phyloP scores from a whole-genome alignment of 2,888 invertebrate species.

The Acleris cristana region DNA sequence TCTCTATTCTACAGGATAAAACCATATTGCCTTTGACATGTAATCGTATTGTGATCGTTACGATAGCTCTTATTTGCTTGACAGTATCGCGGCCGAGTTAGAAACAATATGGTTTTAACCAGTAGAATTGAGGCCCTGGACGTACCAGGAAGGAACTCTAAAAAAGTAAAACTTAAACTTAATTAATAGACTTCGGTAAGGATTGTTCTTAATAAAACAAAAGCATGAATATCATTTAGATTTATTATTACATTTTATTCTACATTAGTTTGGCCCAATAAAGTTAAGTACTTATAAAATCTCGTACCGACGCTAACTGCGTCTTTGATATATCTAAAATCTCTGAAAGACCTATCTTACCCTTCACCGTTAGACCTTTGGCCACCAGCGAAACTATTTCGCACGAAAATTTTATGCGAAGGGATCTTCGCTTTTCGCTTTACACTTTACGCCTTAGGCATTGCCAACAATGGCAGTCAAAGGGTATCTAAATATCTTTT shows the following conservation, averaged over 20 bases:
- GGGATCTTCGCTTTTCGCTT: neutral
- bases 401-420: neutral
- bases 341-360: constrained; percentile 45
- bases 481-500: constrained; percentile 40
- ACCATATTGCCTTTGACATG: too few relatives aligned
- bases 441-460: neutral
- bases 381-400: neutral
- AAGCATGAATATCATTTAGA: constrained; percentile 65
- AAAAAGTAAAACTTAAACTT: too few relatives aligned
- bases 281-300: constrained; percentile 52
- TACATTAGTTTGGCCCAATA: constrained; percentile 79
- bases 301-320: constrained; percentile 68
- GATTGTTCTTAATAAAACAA: constrained; percentile 41
- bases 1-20: too few relatives aligned
- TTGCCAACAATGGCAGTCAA: neutral
- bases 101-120: too few relatives aligned
- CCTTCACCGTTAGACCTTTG: constrained; percentile 62
- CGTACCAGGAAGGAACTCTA: neutral
- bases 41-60: too few relatives aligned
- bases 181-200: neutral
- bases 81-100: too few relatives aligned
- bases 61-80: too few relatives aligned
- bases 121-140: too few relatives aligned
- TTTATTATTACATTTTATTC: constrained; percentile 59
- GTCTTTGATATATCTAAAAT: constrained; percentile 50